Base-by-base conservation (phyloP, 64 coral and sea anemone species). In the Actinia equina region DNA sequence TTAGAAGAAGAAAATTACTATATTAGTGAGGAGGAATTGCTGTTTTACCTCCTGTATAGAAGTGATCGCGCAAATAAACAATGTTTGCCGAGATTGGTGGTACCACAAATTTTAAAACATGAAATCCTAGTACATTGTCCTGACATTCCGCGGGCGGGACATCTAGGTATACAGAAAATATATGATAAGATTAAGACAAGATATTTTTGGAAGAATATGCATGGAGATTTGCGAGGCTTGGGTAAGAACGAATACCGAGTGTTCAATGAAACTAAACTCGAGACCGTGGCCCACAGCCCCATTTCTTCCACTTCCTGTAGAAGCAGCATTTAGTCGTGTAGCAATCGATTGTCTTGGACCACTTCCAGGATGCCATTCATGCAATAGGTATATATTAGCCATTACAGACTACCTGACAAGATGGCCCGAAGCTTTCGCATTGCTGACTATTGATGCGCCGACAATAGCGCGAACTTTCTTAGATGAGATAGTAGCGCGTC, bases 351-450 rank as follows among this genome's bases (percentile, higher is more conserved):
- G 9, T 10, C 22, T 89, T 12, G 87, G 87, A 8, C 56, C 87
- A 44, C 63, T 80, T 19, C 77, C 87, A 9, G 52, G 19, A 3
- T 61, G 52, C 5, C 27, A 44, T 20, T 56, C n/a, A 15, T 80
- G 88, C 12, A 89, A 89, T 57, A 22, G 88, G 26, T 89, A 89
- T 57, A 82, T 89, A 14, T 42, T 89, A 12, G 88, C 83, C 10
- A 64, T 89, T 54, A 44, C 44, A 20, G 88, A 83, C 23, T 83
- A 82, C 18, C 59, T 89, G 1, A 89, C 88, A 4, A 20, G 56
- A 19, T 89, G 88, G 88, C 14, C 14, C 0, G 87, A 89, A 46
- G 76, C 77, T 7, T 89, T 83, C 37, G 23, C 87, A 17, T 25
- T 89, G 1, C 57, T 52, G 30, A 46, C 54, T 11, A 89, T 69